Evolutionary conservation across 92 coral and sea anemone genomes (phyloP), one percentile per base, ranked within the genome.

Genomic region (Phymanthus crucifer): DNA sequence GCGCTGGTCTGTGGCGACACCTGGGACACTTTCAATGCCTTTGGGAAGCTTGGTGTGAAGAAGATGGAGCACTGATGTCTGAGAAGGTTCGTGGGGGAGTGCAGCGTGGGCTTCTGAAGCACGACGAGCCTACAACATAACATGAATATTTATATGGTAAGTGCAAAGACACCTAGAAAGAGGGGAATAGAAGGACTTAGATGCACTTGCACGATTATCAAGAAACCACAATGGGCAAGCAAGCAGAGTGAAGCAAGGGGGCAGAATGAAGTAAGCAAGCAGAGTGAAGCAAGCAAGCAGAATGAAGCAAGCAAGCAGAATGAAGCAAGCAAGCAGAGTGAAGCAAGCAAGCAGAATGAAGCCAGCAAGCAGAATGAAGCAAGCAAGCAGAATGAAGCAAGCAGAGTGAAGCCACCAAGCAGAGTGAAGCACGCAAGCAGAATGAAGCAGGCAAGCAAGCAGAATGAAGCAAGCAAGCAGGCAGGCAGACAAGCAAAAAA

Each of bases 41-140:
- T 61, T 33, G 71, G 84, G 78, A 26, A 75, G 87, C 29, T 88
- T 81, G 19, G 76, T 78, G 40, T 92, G 97, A 27, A 76, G 88
- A 50, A 66, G 81, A 37, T 86, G 90, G 6, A 80, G 83, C 29
- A 68, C 77, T 19, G 72, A 80, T n/a, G 1, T 50, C 2, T 36
- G 33, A 21, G 81, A 67, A 40, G 81, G 86, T 4, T 68, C 82
- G 66, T 75, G 76, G 43, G 38, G 43, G 31, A 46, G 66, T 64
- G 27, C 6, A 46, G 78, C 70, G 26, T 70, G 50, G 24, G 78
- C 12, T 32, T 74, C 78, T 8, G 78, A 74, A 17, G 45, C 68
- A n/a, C 78, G 57, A 16, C 76, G 68, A 21, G 71, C 78, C 78
- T 74, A n/a, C 18, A 24, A 71, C 18, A 14, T 5, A 72, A 72